Percentiles rank a stretch among this genome's conserved stretches.
phyloP scores from a whole-genome alignment of 2,113 vertebrate species.

The Petromus typicus region DNA sequence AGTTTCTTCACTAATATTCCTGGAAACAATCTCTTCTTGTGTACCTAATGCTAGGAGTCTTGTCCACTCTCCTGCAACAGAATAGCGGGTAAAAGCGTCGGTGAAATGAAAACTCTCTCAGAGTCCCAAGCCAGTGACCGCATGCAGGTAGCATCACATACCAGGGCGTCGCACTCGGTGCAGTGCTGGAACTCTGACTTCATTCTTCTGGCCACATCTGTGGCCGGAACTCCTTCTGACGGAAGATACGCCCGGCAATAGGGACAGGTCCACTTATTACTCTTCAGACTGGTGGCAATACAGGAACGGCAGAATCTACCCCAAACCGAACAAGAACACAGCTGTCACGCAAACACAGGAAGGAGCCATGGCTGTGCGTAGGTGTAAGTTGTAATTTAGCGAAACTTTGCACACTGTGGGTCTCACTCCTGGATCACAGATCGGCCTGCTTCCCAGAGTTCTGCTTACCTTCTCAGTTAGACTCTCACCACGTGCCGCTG shows the following conservation, averaged over 20 bases:
- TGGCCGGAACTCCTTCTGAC: constrained; percentile 82
- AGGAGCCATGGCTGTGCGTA: background rate
- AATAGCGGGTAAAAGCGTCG: background rate
- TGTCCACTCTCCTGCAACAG: background rate
- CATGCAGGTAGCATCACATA: constrained; percentile 58
- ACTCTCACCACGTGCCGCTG: background rate
- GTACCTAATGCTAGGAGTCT: background rate
- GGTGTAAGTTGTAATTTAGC: background rate
- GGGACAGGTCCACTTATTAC: constrained; percentile 75
- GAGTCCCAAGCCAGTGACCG: rapidly evolving
- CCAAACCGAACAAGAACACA: constrained; percentile 28
- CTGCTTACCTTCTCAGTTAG: background rate
- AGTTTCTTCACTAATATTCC: background rate
- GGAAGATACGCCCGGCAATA: constrained; percentile 78
- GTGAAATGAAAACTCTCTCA: background rate
- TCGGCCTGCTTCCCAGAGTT: background rate
- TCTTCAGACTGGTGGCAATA: constrained; percentile 81
- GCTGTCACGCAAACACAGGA: background rate
- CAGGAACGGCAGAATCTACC: constrained; percentile 82
- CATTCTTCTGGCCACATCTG: constrained; percentile 81
- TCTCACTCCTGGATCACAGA: background rate
- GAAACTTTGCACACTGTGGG: background rate
- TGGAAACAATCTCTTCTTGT: background rate
- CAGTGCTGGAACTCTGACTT: constrained; percentile 77
- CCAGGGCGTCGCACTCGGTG: constrained; percentile 79